Base-by-base conservation (phyloP, 1,140 invertebrate species). In the Hirudo medicinalis region DNA sequence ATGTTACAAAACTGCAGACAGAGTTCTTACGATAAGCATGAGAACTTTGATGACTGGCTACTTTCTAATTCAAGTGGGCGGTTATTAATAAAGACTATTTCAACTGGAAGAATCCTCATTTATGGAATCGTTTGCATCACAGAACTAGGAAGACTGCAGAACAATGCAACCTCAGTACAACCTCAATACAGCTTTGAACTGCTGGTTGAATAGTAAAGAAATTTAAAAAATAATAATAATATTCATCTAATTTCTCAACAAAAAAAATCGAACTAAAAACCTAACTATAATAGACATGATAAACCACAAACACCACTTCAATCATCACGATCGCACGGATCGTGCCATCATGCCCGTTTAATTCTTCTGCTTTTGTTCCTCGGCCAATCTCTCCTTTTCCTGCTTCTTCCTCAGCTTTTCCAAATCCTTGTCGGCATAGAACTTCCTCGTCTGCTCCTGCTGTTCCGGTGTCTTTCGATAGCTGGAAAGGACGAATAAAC, bases 401-500 rank as follows among this genome's bases (percentile, higher is more conserved):
- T 66, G 27, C 15, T 29, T 17, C 63, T 71, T 36, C 22, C 20
- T 27, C 36, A 29, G 43, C 43, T 73, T 73, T 68, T 72, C 29
- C 11, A 63, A n/a, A 1, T 54, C 69, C 70, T 73, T 73, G 29
- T 72, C 70, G 0, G 27, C 63, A 53, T 71, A 73, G 25, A 53
- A 72, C 72, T 73, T n/a, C 17, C 69, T n/a, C 17, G 66, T 72
- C 63, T 72, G 70, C 43, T 40, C 54, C 54, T 72, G 72, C 57
- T 71, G 69, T 32, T 63, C 72, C 13, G 69, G 72, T 0, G 54
- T 72, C 63, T 73, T 53, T 19, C 69, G 72, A 67, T 73, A 73
- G 54, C 72, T 73, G 70, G n/a, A 67, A n/a, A 22, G 43, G 6
- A 8, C 5, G 32, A 25, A 20, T 63, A 15, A n/a, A 13, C 17